Evolutionary conservation across 2,797 vertebrate genomes (phyloP), one percentile per base, ranked within the genome.

Genomic region (Poecilia gillii): DNA sequence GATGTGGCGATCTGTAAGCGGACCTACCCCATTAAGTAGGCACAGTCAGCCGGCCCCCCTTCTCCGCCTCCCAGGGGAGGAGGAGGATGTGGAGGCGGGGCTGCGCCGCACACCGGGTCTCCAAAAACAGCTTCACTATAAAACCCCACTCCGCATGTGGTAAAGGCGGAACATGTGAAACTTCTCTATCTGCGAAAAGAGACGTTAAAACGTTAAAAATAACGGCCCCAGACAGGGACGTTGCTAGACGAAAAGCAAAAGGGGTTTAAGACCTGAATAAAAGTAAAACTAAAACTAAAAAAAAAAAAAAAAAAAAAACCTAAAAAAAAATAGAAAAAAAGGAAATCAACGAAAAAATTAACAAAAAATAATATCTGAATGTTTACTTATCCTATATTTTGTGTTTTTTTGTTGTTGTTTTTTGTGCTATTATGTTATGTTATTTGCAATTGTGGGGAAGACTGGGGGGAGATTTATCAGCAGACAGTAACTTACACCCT

Each of bases 101-200:
- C 49, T 3, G 53, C 0, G 33, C 14, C 1, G 57, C 8, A 1
- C 76, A 1, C 0, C 3, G 25, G 7, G 41, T 49, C 64, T 84
- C 87, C 55, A 71, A 93, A 91, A 92, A 89, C 84, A 31, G 90
- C 5, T 14, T 28, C 3, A 6, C 87, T 93, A 91, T 92, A 91
- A 88, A 90, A 16, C 31, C 74, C 33, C 0, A 3, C 1, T 47
- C 6, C 1, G 73, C 8, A 2, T 51, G 41, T 16, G 18, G 45
- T 31, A 1, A 73, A 77, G 59, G 83, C 66, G 82, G 49, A 39
- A 75, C 25, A 80, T 77, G 62, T 75, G 79, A 82, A 78, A 91
- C 57, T 76, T 62, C 25, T 59, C 12, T n/a, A 25, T 28, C 7
- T 55, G n/a, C 7, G 23, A 36, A 28, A 78, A n/a, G 23, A 36